phyloP scores from a whole-genome alignment of 1,140 invertebrate genomes.

The Magallana ariakensis region DNA sequence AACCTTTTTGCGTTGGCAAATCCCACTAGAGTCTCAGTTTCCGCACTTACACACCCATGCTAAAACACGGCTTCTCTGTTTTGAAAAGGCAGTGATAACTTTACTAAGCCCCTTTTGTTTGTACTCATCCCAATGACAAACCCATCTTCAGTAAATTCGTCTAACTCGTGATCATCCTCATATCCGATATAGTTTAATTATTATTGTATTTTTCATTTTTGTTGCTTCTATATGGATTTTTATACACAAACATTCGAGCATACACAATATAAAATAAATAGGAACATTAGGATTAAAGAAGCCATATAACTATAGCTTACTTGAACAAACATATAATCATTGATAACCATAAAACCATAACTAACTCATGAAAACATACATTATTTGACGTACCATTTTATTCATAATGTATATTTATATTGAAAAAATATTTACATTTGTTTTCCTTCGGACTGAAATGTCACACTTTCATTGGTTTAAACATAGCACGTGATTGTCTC shows the following conservation, averaged over 20 bases:
- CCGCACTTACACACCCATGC: background rate
- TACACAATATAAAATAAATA: no score
- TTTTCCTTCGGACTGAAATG: no score
- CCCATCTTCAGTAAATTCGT: conserved; percentile 75
- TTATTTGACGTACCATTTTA: no score
- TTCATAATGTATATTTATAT: no score
- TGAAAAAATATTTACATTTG: no score
- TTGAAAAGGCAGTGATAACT: background rate
- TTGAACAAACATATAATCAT: conserved; percentile 49
- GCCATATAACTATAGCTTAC: conserved; percentile 50
- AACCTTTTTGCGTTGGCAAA: background rate
- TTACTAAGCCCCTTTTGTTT: conserved; percentile 62
- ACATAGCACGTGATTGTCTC: no score
- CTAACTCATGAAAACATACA: no score
- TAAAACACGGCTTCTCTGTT: background rate
- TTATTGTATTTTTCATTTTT: conserved; percentile 42
- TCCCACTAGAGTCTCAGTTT: background rate
- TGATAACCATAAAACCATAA: background rate
- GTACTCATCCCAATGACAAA: conserved; percentile 74
- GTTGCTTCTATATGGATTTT: no score
- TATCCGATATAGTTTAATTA: conserved; percentile 64
- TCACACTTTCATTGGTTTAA: no score
- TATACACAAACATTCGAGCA: no score
- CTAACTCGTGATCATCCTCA: conserved; percentile 68
- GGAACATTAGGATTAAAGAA: no score